Evolutionary conservation across 2,888 invertebrate genomes (phyloP), one percentile per base, ranked within the genome.

Genomic region (Cryptus viduatorius): DNA sequence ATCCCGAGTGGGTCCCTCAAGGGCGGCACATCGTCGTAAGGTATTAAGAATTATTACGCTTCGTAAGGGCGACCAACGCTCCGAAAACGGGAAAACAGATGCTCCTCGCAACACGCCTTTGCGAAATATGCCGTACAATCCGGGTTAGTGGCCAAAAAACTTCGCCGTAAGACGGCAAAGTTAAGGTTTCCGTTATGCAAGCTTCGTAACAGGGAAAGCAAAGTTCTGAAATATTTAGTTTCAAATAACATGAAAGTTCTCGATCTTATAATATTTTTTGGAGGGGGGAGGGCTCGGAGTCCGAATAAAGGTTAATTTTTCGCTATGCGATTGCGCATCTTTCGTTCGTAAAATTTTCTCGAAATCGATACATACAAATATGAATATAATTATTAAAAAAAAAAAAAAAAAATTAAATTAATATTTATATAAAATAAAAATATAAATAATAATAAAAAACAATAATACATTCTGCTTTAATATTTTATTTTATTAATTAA

Each of bases 11-110:
- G 37, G 37, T 77, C 71, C 50, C 76, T 67, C 16, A 83, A 72
- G 77, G 67, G 59, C 68, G 77, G 73, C 46, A 65, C 73, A 73
- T 42, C 65, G 71, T 71, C 83, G 76, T 73, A 73, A 37, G 83
- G 85, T 84, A 87, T 87, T 84, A 85, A 87, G 85, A 87, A 82
- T 87, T 87, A 87, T 87, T 86, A 85, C 87, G 65, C 72, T 59
- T 37, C 59, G 59, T 14, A 59, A 19, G 12, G 31, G 48, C 61
- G 16, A 46, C 42, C n/a, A 37, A 37, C 72, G 48, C 67, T 71
- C 72, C n/a, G 29, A 16, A 56, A 82, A 67, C 46, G 16, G 44
- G 29, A n/a, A 65, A 48, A 64, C 82, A 82, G 83, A 79, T 75
- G 73, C 59, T n/a, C 29, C 5, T 1, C 19, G 56, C 56, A 56